Base-by-base conservation (phyloP, 2,888 invertebrate genomes). In the Drosophila borborema region DNA sequence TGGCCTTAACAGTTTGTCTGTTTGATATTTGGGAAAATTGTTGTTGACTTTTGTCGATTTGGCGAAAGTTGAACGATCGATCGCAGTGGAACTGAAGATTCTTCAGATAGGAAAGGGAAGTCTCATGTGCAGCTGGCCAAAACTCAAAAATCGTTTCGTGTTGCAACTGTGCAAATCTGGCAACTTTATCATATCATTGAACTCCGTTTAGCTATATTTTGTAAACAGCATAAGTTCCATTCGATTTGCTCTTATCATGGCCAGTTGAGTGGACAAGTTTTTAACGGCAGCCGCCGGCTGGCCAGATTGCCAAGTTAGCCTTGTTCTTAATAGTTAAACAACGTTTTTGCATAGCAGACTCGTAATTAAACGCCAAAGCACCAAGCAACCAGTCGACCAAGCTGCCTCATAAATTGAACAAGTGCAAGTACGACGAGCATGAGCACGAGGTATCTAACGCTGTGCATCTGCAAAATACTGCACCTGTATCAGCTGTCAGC, bases 261-360 rank as follows among this genome's bases (percentile, higher is more conserved):
- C 55, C 59, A 72, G 62, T 36, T 14, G 31, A 45, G 58, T 56
- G 43, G 43, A 38, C 70, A 64, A 70, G 70, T 71, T 53, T 59
- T 64, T 60, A 58, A 38, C 20, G 38, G 53, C 60, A 51, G 51
- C 62, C 51, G 66, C 14, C 23, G 23, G 28, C 28, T 28, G 77
- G 60, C 45, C 46, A 76, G 67, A 43, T 67, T 59, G 79, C 53
- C 76, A 76, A 59, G 88, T 80, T 88, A 72, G 83, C 85, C 85
- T 86, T 73, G 85, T 86, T 86, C 85, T 88, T 86, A 86, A 86
- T 88, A 83, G 89, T 74, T 63, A 61, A 77, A 66, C 68, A 73
- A 58, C 61, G 66, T 36, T 67, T 77, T 81, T 72, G 75, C 83
- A 84, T 72, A 73, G 72, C 67, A 72, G 74, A 76, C 70, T 65